Evolutionary conservation across 2,797 vertebrate genomes (phyloP).

Genomic region (Halcyon badia): DNA sequence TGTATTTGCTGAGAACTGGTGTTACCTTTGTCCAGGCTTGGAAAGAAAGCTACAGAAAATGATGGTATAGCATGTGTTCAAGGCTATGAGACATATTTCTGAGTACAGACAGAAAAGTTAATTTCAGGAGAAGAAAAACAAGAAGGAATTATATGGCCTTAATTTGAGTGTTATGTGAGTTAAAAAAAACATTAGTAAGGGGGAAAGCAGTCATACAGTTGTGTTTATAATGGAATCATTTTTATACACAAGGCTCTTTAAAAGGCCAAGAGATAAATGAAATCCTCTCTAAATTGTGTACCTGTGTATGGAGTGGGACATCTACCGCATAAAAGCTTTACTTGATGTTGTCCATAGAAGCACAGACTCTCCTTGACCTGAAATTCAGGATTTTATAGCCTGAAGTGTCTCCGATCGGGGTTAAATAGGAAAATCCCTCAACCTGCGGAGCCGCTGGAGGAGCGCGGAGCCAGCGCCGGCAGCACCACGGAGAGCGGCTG

Average conservation of each 20-base stretch:
- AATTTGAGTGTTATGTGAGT: background rate
- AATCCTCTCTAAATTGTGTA: background rate
- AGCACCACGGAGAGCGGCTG: slow-evolving; percentile 70
- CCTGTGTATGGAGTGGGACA: background rate
- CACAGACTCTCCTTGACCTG: background rate
- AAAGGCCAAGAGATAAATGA: background rate
- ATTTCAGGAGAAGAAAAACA: background rate
- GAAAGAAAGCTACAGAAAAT: background rate
- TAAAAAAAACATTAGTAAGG: background rate
- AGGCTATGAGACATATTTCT: background rate
- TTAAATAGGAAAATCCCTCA: background rate
- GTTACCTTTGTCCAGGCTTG: background rate
- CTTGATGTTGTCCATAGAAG: background rate
- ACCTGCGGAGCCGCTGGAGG: fast-evolving
- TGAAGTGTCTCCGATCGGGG: background rate
- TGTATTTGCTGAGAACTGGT: background rate
- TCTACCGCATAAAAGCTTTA: background rate
- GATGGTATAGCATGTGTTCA: fast-evolving
- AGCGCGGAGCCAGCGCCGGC: background rate
- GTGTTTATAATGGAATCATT: background rate
- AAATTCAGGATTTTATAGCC: background rate
- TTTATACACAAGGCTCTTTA: background rate
- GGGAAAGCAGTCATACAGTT: fast-evolving
- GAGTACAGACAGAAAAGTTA: background rate
- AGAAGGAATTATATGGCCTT: fast-evolving